These are phyloP conservation scores for Fringilla coelebs DNA, from an alignment of 2,797 vertebrate species.

Conservation along the genomic window DNA sequence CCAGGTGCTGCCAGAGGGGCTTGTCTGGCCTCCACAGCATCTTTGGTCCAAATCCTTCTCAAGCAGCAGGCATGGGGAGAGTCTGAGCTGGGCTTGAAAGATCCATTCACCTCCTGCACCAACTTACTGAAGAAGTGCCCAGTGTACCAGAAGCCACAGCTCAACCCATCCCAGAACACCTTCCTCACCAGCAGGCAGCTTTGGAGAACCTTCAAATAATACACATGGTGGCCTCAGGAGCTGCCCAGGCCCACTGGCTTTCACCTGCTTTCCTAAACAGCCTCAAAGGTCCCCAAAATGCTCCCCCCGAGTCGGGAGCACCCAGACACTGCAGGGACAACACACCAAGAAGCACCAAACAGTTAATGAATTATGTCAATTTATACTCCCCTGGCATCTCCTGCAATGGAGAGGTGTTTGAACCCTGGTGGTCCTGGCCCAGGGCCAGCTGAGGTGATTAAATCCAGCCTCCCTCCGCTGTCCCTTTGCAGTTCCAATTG, in stretches of 20 bases:
- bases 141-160: neutral
- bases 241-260: neutral
- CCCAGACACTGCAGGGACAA: accelerated
- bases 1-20: neutral
- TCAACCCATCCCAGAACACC: neutral
- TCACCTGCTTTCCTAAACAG: neutral
- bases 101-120: neutral
- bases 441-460: slow-evolving; percentile 33
- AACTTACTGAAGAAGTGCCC: neutral
- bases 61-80: neutral
- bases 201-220: neutral
- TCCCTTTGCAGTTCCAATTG: slow-evolving; percentile 19
- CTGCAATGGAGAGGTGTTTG: neutral
- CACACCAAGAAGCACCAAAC: neutral
- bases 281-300: neutral
- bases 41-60: neutral
- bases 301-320: accelerated
- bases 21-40: accelerated
- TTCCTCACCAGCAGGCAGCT: neutral
- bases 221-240: accelerated
- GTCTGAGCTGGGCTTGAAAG: neutral
- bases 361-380: neutral
- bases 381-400: neutral
- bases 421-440: slow-evolving; percentile 40
- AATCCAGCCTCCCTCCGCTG: neutral